Base-by-base conservation (phyloP, 2,797 vertebrate genomes). In the Cryptoprocta ferox region DNA sequence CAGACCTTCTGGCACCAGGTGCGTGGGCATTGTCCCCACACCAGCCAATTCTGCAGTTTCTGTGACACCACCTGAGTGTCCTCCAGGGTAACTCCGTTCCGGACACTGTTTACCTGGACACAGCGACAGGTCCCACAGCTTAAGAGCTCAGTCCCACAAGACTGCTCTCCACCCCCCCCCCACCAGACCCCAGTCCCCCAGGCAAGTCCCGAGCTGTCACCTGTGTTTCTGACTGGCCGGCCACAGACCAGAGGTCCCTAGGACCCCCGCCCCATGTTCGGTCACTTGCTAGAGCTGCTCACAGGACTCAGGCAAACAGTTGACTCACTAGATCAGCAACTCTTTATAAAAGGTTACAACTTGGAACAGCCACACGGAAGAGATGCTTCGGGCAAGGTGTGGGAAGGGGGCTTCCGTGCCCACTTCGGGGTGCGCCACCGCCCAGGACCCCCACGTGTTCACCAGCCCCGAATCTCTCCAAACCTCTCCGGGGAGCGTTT, bases 361-460 rank as follows among this genome's bases (percentile, higher is more conserved):
- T 65, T 28, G 15, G 35, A 18, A 9, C n/a, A n/a, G 3, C 28
- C 53, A 73, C 53, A 32, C 5, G 53, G 42, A 21, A 75, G 63
- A 35, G 15, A 6, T 10, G n/a, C 19, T 24, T 16, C 30, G 24
- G 10, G 65, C 65, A 32, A 39, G 63, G 24, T 35, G 5, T 68
- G 15, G 45, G 39, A 12, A 7, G 53, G 3, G 39, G 13, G 28
- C 3, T 2, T 30, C 53, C 2, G 0, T 13, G n/a, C 1, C 78
- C 68, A 63, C 39, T 26, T 32, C 14, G 0, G 32, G 39, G 18
- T 4, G 14, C 9, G 0, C 16, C 3, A 4, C 39, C 16, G 35
- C 73, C 32, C n/a, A 39, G 66, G 18, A 71, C 19, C 37, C 32
- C 14, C 26, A 15, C 3, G 3, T 30, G 53, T 16, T 32, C 76